phyloP scores from a whole-genome alignment of 2,113 vertebrate genomes.

The Oncorhynchus keta region DNA sequence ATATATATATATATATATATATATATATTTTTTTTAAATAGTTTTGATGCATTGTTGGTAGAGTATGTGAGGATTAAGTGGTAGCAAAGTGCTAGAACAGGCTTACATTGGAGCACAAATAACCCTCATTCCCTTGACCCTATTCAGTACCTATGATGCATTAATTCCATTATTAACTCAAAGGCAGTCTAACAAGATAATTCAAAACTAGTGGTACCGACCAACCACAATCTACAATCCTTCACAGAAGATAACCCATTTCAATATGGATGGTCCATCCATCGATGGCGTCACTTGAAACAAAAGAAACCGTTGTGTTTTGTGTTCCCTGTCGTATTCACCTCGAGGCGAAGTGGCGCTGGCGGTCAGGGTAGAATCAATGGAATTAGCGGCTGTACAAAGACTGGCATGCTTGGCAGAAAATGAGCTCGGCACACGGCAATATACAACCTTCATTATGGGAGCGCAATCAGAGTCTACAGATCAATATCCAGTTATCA shows the following conservation, averaged over 20 bases:
- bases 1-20: too few relatives aligned
- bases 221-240: neutral
- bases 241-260: conserved; percentile 2
- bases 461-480: conserved; percentile 34
- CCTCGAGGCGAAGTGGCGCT: conserved; percentile 13
- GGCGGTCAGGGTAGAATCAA: neutral
- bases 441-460: conserved; percentile 53
- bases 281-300: conserved; percentile 4
- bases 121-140: neutral
- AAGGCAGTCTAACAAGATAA: too few relatives aligned
- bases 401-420: conserved; percentile 25
- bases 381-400: neutral
- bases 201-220: too few relatives aligned
- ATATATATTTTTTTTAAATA: too few relatives aligned
- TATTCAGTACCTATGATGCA: too few relatives aligned
- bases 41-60: neutral
- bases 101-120: neutral
- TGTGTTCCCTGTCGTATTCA: conserved; percentile 6
- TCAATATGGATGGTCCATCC: conserved; percentile 10
- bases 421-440: conserved; percentile 36
- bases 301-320: conserved; percentile 12
- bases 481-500: conserved; percentile 61
- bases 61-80: too few relatives aligned
- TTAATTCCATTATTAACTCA: too few relatives aligned
- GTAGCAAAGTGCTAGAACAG: neutral